Conservation (phyloP, 2,888 invertebrate species). For the Heliconius charithonia region DNA sequence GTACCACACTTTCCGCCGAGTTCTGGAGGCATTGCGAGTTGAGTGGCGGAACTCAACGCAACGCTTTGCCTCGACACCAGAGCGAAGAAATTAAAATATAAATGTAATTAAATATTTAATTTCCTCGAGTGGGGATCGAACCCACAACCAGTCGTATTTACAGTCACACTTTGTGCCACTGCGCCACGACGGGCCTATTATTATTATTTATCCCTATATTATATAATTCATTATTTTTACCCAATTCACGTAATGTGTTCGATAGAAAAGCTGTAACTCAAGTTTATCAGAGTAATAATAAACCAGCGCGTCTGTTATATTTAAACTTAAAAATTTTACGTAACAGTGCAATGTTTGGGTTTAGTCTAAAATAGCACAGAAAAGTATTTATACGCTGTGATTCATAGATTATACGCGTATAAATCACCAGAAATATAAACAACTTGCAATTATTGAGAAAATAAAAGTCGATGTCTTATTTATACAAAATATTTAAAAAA, state of each 20-base stretch:
- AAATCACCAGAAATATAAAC: conserved; percentile 4
- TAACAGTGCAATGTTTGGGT: conserved; percentile 41
- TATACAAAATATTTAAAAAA: not conserved
- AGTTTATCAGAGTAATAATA: conserved; percentile 20
- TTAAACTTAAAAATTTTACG: conserved; percentile 18
- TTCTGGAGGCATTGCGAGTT: too few relatives aligned
- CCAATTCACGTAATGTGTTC: not conserved
- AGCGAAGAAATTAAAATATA: too few relatives aligned
- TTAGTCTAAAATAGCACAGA: conserved; percentile 36
- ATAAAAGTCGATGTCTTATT: not conserved
- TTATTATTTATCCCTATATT: not conserved
- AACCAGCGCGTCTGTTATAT: conserved; percentile 9
- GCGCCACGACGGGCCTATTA: too few relatives aligned
- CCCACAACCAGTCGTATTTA: too few relatives aligned
- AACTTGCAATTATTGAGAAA: not conserved
- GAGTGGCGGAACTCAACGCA: too few relatives aligned
- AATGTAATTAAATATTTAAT: too few relatives aligned
- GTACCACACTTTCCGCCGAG: too few relatives aligned
- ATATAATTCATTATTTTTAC: not conserved
- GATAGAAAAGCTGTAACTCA: not conserved
- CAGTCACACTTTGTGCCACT: too few relatives aligned
- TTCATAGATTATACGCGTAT: conserved; percentile 27
- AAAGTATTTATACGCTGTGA: conserved; percentile 33
- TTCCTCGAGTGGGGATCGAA: too few relatives aligned
- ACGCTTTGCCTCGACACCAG: too few relatives aligned